These are phyloP conservation scores for Phalanger gymnotis DNA, from an alignment of 2,797 vertebrate species.

Conservation along the genomic window DNA sequence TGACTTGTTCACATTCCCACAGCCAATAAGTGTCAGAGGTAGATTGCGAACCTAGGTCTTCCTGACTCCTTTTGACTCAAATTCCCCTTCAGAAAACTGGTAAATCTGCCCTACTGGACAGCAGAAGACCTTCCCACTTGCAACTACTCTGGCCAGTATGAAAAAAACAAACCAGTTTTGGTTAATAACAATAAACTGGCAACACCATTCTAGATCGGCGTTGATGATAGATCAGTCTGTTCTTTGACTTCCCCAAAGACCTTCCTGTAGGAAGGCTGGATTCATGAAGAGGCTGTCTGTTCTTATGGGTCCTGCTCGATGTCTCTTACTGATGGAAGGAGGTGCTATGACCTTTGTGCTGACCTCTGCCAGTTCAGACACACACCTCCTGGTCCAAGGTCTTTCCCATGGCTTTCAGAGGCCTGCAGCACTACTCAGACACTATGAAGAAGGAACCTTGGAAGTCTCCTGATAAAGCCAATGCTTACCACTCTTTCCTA, in stretches of 20 bases:
- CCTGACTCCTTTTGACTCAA: neutral
- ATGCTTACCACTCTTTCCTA: neutral
- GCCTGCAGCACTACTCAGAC: neutral
- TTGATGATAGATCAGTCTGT: neutral
- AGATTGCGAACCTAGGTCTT: neutral
- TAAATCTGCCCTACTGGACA: neutral
- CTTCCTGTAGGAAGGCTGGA: neutral
- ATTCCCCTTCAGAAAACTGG: neutral
- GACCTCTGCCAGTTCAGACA: neutral
- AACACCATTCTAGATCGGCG: neutral
- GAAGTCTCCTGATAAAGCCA: no score
- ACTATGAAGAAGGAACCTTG: neutral
- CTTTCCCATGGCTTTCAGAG: neutral
- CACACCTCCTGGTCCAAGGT: neutral
- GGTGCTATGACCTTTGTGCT: neutral
- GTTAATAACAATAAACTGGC: neutral
- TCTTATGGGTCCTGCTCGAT: neutral
- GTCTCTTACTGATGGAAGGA: neutral
- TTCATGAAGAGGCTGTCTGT: neutral
- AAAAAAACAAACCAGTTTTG: neutral
- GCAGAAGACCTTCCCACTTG: neutral
- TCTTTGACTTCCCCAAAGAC: neutral
- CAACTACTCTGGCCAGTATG: neutral
- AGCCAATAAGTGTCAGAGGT: neutral
- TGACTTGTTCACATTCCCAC: neutral